Evolutionary conservation across 2,888 invertebrate species (phyloP).

Genomic region (Drosophila planitibia): DNA sequence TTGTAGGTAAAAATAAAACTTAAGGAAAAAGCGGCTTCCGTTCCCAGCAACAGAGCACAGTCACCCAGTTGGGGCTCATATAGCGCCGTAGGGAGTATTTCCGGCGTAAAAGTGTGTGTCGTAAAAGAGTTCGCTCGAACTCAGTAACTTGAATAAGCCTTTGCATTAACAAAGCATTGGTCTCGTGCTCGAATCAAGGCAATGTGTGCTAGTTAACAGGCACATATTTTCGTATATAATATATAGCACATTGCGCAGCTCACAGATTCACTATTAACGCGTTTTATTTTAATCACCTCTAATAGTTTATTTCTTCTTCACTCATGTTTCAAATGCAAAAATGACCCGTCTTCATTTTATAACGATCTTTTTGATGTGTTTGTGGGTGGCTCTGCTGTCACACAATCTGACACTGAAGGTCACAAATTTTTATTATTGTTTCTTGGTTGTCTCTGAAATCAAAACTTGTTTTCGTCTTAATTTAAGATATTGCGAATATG

Average conservation of each 20-base stretch:
- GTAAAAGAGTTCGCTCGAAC: constrained; percentile 53
- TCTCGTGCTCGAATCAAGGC: constrained; percentile 1
- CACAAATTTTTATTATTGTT: constrained; percentile 2
- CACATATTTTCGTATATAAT: neutral
- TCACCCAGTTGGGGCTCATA: constrained; percentile 35
- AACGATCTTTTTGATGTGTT: constrained; percentile 1
- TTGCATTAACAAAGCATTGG: constrained; percentile 26
- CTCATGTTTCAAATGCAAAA: neutral
- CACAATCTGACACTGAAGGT: constrained; percentile 32
- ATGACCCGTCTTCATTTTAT: too few species aligned
- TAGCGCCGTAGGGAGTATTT: constrained; percentile 67
- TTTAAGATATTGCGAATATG: constrained; percentile 16
- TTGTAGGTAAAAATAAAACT: constrained; percentile 17
- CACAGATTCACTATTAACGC: constrained; percentile 20
- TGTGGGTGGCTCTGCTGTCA: constrained; percentile 41
- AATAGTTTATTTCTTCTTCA: constrained; percentile 8
- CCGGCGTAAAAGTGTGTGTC: constrained; percentile 71
- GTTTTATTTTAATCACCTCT: constrained; percentile 3
- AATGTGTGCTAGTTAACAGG: neutral
- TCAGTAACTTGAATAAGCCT: constrained; percentile 12
- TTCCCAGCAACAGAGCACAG: constrained; percentile 58
- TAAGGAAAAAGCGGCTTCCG: constrained; percentile 70
- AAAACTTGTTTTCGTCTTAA: constrained; percentile 46
- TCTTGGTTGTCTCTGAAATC: constrained; percentile 9
- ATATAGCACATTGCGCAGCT: constrained; percentile 2